Base-by-base conservation (phyloP, 2,797 vertebrate species). In the Fringilla coelebs region DNA sequence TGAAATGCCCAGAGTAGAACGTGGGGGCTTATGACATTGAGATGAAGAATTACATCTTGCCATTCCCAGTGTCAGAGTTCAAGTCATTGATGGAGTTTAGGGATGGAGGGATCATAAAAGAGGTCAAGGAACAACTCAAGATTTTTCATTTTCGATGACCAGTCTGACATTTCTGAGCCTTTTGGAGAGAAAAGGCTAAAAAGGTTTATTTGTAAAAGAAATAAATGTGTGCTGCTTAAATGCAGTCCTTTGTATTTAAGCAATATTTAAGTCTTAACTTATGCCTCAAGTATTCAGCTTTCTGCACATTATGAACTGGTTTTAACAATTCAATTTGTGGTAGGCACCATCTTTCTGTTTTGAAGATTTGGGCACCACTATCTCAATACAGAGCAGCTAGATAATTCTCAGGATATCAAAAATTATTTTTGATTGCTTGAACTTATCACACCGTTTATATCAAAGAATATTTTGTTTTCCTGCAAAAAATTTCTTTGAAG, bases 61-160 rank as follows among this genome's bases (percentile, higher is more conserved):
- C 58, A 26, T 46, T 67, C 67, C 57, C 48, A 29, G 52, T 76
- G 92, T 86, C 94, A 96, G 70, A 93, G 94, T 94, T 96, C 91
- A 95, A 81, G 76, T 65, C 91, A 94, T 9, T 84, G 91, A 92
- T 84, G 91, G 89, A 95, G 89, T 96, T 96, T 94, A 78, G 92
- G 92, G 91, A 89, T 57, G 55, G 54, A 80, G 38, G 79, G 85
- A 89, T 95, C 90, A 70, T 36, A 88, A 86, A 88, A 70, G n/a
- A 95, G 86, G 94, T 94, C 95, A 94, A 92, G 70, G 70, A 94
- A 78, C 48, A 78, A 70, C 89, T 91, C 85, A 41, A 88, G 79
- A 96, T 88, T 94, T 95, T 92, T 94, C 73, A 76, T 88, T 81
- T 93, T 88, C 85, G 63, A 34, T 7, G n/a, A 86, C 58, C 17